Base-by-base conservation (phyloP, 2,113 vertebrate genomes). In the Xyliphius kryptos region DNA sequence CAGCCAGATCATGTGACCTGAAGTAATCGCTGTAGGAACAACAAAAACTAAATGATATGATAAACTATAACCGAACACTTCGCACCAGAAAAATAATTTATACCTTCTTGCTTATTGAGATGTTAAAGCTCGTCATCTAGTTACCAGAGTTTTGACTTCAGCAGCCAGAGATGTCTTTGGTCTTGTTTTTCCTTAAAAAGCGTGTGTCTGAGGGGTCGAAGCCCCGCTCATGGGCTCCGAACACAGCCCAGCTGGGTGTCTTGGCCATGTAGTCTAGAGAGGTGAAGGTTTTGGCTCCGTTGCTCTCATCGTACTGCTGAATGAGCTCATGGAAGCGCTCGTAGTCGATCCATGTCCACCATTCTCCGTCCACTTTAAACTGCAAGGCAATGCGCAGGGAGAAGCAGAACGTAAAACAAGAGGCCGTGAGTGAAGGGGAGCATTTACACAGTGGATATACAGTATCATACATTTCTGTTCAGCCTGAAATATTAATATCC, bases 331-430 rank as follows among this genome's bases (percentile, higher is more conserved):
- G 96, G 80, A 97, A 99, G 5, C 86, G 82, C 19, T 80, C 72
- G 1, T 93, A 99, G 82, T 99, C 69, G 0, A 98, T 97, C 95
- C 95, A 97, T 0, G 93, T 98, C 83, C 84, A 86, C 94, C 95
- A 97, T 63, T 92, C 84, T 0, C 89, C 86, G 0, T 80, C 68
- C 11, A 94, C 76, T 83, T 91, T 94, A 78, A 97, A 97, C 94
- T 97, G 77, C 61, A 76, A 66, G 17, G 12, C n/a, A n/a, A n/a
- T n/a, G n/a, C n/a, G n/a, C n/a, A n/a, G n/a, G n/a, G n/a, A n/a
- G 20, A 11, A 17, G 21, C 11, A 26, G 20, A 44, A 46, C 40
- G 46, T 14, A 19, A 57, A 20, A 60, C 15, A 36, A 21, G 9
- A 12, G 40, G 9, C 3, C 9, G 40, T 43, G 40, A 52, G 38